phyloP scores from a whole-genome alignment of 2,888 invertebrate genomes.

The Heteropelma amictum region DNA sequence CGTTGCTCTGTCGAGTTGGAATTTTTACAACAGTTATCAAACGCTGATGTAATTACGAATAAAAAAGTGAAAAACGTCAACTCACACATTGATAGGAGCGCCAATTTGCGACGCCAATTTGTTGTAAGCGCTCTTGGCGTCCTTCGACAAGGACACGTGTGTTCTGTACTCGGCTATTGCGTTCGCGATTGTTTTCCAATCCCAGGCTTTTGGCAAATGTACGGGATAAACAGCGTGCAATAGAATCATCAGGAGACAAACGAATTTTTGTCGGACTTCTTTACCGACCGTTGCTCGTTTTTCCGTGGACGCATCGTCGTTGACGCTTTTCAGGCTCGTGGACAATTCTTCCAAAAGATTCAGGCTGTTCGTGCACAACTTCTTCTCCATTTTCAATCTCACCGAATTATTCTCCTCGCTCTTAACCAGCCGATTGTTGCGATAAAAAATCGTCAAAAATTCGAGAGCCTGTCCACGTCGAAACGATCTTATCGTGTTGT shows the following conservation, averaged over 20 bases:
- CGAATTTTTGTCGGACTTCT: slow-evolving; percentile 81
- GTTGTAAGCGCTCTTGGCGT: slow-evolving; percentile 78
- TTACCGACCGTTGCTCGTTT: slow-evolving; percentile 59
- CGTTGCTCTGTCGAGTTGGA: slow-evolving; percentile 48
- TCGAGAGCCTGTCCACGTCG: slow-evolving; percentile 85
- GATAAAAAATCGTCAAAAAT: slow-evolving; percentile 83
- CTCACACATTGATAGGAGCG: slow-evolving; percentile 68
- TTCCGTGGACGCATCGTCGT: slow-evolving; percentile 51
- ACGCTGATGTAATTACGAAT: background rate
- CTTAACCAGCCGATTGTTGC: slow-evolving; percentile 80
- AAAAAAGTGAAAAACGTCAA: background rate
- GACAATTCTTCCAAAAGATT: slow-evolving; percentile 74
- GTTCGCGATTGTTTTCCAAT: slow-evolving; percentile 77
- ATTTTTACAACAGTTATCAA: background rate
- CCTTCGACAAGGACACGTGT: slow-evolving; percentile 74
- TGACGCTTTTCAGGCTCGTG: slow-evolving; percentile 72
- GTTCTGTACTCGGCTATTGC: slow-evolving; percentile 74
- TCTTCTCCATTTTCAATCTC: slow-evolving; percentile 77
- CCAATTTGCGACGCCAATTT: slow-evolving; percentile 77
- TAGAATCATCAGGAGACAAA: slow-evolving; percentile 80
- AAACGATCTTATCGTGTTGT: slow-evolving; percentile 82
- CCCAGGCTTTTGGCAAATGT: slow-evolving; percentile 71
- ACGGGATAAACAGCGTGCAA: slow-evolving; percentile 76
- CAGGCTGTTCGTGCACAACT: slow-evolving; percentile 78
- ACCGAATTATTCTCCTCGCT: slow-evolving; percentile 75